Conservation (phyloP, 2,113 vertebrate genomes). For the Loxodonta africana region DNA sequence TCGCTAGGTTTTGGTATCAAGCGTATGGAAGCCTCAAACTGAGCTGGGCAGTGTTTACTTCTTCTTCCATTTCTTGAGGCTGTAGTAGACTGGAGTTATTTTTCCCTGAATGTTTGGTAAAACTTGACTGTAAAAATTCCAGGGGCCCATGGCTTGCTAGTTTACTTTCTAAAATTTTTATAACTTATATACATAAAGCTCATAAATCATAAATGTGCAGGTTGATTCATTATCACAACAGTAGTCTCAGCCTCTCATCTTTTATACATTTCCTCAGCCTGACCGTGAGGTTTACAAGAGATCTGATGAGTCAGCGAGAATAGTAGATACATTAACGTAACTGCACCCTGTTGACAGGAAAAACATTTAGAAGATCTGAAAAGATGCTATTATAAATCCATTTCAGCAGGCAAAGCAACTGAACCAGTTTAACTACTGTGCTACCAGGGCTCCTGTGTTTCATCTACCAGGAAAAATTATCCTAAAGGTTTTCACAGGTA, state of each 20-base stretch:
- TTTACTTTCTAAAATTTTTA: conserved; percentile 58
- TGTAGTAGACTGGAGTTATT: conserved; percentile 7
- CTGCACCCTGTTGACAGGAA: conserved; percentile 40
- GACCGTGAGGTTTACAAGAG: conserved; percentile 59
- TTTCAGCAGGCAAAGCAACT: conserved; percentile 29
- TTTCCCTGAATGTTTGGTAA: conserved; percentile 50
- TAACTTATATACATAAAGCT: background rate
- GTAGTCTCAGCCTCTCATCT: conserved; percentile 2
- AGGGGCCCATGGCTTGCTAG: conserved; percentile 3
- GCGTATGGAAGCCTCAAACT: conserved; percentile 29
- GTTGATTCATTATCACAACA: conserved; percentile 26
- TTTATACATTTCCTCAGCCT: background rate
- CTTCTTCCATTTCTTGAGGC: background rate
- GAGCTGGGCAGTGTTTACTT: conserved; percentile 21
- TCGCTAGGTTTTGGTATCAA: conserved; percentile 36
- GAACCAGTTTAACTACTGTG: background rate
- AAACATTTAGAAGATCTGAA: conserved; percentile 39
- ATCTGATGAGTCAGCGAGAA: conserved; percentile 68
- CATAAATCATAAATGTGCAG: background rate
- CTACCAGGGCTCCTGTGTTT: background rate
- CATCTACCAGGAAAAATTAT: background rate
- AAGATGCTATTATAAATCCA: conserved; percentile 50
- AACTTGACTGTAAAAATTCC: background rate
- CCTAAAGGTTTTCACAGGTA: conserved; percentile 16
- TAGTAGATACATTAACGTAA: conserved; percentile 63